These are phyloP conservation scores for Anguilla anguilla DNA, from an alignment of 2,797 vertebrate genomes.

Conservation along the genomic window DNA sequence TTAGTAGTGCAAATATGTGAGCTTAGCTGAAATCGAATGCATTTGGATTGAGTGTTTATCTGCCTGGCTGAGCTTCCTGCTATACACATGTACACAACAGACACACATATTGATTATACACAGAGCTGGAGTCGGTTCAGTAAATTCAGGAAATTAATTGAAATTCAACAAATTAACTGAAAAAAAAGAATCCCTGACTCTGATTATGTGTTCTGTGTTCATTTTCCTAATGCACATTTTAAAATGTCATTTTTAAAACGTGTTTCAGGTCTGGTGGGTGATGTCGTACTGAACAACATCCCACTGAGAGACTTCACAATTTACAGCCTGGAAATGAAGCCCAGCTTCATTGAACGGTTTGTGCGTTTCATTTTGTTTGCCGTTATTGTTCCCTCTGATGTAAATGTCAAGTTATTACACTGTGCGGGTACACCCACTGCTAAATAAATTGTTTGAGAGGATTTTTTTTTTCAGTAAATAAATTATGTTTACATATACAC, in stretches of 20 bases:
- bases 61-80: not conserved
- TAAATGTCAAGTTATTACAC: not conserved
- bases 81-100: not conserved
- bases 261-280: constrained; percentile 86
- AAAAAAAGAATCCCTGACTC: not conserved
- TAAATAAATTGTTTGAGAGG: not conserved
- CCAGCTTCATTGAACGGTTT: constrained; percentile 86
- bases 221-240: constrained; percentile 21
- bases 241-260: constrained; percentile 20
- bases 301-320: constrained; percentile 88
- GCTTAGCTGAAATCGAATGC: not conserved
- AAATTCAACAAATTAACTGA: not conserved
- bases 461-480: not conserved
- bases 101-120: not conserved
- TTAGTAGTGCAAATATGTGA: not conserved
- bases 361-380: constrained; percentile 43
- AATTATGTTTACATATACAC: not conserved
- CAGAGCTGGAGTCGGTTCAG: not conserved
- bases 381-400: not conserved
- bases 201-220: not conserved
- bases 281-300: constrained; percentile 83
- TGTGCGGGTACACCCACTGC: not conserved
- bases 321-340: constrained; percentile 92
- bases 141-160: not conserved
- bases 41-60: not conserved